Conservation (phyloP, 2,888 invertebrate species). For the Drosophila monieri region DNA sequence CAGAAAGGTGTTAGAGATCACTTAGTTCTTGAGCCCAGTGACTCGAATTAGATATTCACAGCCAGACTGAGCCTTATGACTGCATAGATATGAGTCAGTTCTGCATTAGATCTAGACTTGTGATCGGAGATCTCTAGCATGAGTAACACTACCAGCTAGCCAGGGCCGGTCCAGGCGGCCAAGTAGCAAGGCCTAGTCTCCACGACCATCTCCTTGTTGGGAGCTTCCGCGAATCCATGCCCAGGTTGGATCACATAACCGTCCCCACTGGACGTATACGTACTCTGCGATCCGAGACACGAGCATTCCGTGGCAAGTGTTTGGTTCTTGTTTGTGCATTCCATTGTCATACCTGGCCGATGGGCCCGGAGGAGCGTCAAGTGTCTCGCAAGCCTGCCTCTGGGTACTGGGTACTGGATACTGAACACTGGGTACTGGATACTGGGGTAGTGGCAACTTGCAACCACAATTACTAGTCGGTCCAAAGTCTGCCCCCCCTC, state of each 20-base stretch:
- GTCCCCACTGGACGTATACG: slow-evolving; percentile 59
- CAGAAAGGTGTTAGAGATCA: slow-evolving; percentile 1
- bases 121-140: slow-evolving; percentile 23
- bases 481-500: slow-evolving; percentile 34
- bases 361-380: slow-evolving; percentile 56
- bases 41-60: background rate
- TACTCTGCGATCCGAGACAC: slow-evolving; percentile 35
- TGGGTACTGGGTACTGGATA: background rate
- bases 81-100: slow-evolving; percentile 55
- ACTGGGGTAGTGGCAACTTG: slow-evolving; percentile 23
- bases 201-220: slow-evolving; percentile 15
- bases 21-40: slow-evolving; percentile 4
- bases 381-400: slow-evolving; percentile 54
- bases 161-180: slow-evolving; percentile 50
- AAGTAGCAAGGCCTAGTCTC: slow-evolving; percentile 57
- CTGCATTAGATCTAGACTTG: slow-evolving; percentile 7
- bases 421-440: background rate
- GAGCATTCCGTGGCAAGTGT: slow-evolving; percentile 54
- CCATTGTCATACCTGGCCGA: slow-evolving; percentile 66
- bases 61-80: background rate
- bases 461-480: slow-evolving; percentile 39
- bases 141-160: slow-evolving; percentile 42
- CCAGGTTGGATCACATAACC: slow-evolving; percentile 44
- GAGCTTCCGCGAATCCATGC: slow-evolving; percentile 35
- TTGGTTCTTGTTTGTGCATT: slow-evolving; percentile 72